Conservation (phyloP, 2,113 vertebrate species). For the Abramis brama region DNA sequence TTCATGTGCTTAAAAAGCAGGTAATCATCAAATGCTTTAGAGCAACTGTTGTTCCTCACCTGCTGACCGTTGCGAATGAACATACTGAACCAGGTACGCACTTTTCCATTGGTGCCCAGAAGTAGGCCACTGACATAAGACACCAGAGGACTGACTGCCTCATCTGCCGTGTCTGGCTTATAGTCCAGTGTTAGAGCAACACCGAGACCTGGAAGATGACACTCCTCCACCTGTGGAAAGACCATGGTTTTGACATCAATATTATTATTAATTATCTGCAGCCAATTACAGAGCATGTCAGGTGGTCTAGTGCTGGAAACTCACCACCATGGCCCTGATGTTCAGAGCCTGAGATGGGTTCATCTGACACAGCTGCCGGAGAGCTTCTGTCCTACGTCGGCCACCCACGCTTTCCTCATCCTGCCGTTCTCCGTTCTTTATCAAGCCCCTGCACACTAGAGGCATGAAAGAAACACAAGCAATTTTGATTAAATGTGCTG, state of each 20-base stretch:
- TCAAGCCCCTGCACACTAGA: constrained; percentile 92
- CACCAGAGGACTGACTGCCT: constrained; percentile 94
- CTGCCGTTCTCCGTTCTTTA: constrained; percentile 96
- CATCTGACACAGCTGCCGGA: constrained; percentile 96
- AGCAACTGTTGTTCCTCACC: constrained; percentile 71
- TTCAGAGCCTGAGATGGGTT: constrained; percentile 95
- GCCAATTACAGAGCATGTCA: background rate
- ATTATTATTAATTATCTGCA: background rate
- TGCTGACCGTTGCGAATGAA: constrained; percentile 98
- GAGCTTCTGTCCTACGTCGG: constrained; percentile 92
- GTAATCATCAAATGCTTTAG: background rate
- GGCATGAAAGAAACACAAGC: background rate
- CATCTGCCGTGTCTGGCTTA: constrained; percentile 87
- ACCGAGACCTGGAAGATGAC: constrained; percentile 93
- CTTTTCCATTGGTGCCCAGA: constrained; percentile 96
- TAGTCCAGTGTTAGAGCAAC: constrained; percentile 96
- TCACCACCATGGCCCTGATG: constrained; percentile 98
- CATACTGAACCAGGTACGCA: constrained; percentile 98
- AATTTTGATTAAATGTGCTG: background rate
- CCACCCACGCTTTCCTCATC: constrained; percentile 95
- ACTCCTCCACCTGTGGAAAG: constrained; percentile 88
- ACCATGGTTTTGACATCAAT: accelerated
- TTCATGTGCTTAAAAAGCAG: background rate
- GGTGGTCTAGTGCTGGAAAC: constrained; percentile 46
- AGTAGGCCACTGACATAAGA: constrained; percentile 95